Percentiles rank a stretch among this genome's conserved stretches.
phyloP scores from a whole-genome alignment of 2,888 invertebrate genomes.

The Drosophila suboccidentalis region DNA sequence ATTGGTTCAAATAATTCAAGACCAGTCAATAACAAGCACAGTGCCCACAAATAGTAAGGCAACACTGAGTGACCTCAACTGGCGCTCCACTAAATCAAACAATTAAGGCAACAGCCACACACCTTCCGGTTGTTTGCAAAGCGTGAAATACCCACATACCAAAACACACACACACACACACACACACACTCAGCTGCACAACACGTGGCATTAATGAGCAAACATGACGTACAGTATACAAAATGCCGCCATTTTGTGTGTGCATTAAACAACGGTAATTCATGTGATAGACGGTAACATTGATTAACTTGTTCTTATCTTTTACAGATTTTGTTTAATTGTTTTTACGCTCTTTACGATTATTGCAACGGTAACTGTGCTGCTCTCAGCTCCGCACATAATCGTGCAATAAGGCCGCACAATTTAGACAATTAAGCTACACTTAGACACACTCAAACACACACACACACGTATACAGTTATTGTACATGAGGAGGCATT shows the following conservation, averaged over 20 bases:
- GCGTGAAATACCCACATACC: slow-evolving; percentile 10
- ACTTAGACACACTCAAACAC: slow-evolving; percentile 25
- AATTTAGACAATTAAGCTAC: slow-evolving; percentile 66
- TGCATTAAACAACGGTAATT: slow-evolving; percentile 21
- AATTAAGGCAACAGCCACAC: slow-evolving; percentile 64
- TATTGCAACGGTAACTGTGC: slow-evolving; percentile 96
- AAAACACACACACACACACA: slow-evolving; percentile 3
- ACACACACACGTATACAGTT: slow-evolving; percentile 33
- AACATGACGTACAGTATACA: slow-evolving; percentile 40
- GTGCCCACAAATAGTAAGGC: slow-evolving; percentile 36
- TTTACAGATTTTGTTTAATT: slow-evolving; percentile 94
- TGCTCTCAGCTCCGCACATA: slow-evolving; percentile 96
- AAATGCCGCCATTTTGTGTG: slow-evolving; percentile 48
- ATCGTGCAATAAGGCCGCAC: slow-evolving; percentile 92
- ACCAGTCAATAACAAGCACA: slow-evolving; percentile 1
- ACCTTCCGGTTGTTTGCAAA: slow-evolving; percentile 68
- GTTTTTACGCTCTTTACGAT: slow-evolving; percentile 97
- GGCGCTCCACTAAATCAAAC: slow-evolving; percentile 62
- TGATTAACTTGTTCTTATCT: slow-evolving; percentile 49
- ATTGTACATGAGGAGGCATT: slow-evolving; percentile 36
- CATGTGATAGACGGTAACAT: background rate
- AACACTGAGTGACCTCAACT: slow-evolving; percentile 18
- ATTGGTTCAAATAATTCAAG: background rate
- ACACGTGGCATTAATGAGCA: slow-evolving; percentile 55
- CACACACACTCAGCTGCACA: slow-evolving; percentile 10